Base-by-base conservation (phyloP, 2,797 vertebrate species). In the Toxotes lorentzi region DNA sequence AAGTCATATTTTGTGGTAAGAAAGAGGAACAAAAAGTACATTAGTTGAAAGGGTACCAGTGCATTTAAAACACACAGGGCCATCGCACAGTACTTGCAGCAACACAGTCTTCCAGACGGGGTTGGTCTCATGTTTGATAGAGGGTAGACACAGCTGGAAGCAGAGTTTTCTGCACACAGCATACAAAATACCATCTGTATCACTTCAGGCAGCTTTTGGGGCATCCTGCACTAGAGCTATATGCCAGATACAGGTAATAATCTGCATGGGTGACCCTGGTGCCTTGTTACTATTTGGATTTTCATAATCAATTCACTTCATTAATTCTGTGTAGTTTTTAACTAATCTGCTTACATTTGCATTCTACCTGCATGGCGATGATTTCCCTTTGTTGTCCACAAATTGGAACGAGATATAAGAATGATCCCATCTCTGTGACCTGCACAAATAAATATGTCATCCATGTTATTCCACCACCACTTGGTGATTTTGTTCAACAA, bases 111-210 rank as follows among this genome's bases (percentile, higher is more conserved):
- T 57, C 12, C 67, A 34, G 43, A 63, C 53, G 27, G 40, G 32
- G 51, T 61, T 27, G 64, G 51, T 73, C 60, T 74, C 23, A 0
- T 57, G 63, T 77, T 67, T 47, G 61, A 64, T 56, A 63, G 79
- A 84, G 88, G 82, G 59, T 80, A 82, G 84, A 83, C 34, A 17
- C 62, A 72, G 78, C 85, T 83, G 61, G 71, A 61, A 79, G 85
- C 75, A 21, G 43, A 35, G 63, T 70, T 77, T 73, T 68, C 67
- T 51, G 69, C 67, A 76, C 9, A 27, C 70, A 60, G 82, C 61
- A 86, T 87, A 83, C 68, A 74, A 90, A 91, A 77, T 63, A 85
- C 40, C 79, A 80, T 71, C 54, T 81, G 79, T 13, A 77, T 7
- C 17, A 62, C 75, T 70, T 34, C 47, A 35, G 58, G 77, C 45